Evolutionary conservation across 2,113 vertebrate genomes (phyloP).

Genomic region (Daubentonia madagascariensis): DNA sequence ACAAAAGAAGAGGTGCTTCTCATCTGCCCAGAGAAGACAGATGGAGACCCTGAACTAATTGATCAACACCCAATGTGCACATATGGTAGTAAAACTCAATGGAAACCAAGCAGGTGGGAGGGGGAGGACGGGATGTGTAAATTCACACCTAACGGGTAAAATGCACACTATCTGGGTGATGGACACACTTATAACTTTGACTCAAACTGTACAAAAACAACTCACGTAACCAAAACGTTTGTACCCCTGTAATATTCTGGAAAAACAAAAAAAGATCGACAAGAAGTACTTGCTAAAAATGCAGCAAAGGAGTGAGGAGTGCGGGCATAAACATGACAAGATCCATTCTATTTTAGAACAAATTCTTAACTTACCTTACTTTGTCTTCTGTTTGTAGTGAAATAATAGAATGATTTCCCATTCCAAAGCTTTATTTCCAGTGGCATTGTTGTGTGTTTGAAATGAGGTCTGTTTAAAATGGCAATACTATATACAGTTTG

Average conservation of each 20-base stretch:
- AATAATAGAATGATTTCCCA: conserved; percentile 76
- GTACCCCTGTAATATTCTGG: no score
- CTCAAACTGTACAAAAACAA: no score
- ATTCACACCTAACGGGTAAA: no score
- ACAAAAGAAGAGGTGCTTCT: conserved; percentile 90
- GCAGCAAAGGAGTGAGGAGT: conserved; percentile 86
- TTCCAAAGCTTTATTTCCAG: conserved; percentile 62
- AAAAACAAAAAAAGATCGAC: conserved; percentile 87
- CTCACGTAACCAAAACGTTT: no score
- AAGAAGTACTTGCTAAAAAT: conserved; percentile 90
- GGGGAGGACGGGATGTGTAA: no score
- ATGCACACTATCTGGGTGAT: no score
- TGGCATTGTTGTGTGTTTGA: conserved; percentile 51
- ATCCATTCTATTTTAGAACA: conserved; percentile 51
- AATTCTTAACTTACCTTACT: conserved; percentile 64
- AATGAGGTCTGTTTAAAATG: conserved; percentile 45
- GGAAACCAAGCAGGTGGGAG: no score
- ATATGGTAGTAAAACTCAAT: no score
- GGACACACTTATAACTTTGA: no score
- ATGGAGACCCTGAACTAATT: conserved; percentile 92
- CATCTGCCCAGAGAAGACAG: conserved; percentile 91
- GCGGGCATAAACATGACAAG: not conserved
- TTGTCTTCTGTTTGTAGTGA: conserved; percentile 73
- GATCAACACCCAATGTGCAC: no score
- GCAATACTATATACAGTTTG: not conserved